Percentiles rank a stretch among this genome's conserved stretches.
Conservation (phyloP, 2,888 invertebrate genomes). For the Perithous albicinctus region DNA sequence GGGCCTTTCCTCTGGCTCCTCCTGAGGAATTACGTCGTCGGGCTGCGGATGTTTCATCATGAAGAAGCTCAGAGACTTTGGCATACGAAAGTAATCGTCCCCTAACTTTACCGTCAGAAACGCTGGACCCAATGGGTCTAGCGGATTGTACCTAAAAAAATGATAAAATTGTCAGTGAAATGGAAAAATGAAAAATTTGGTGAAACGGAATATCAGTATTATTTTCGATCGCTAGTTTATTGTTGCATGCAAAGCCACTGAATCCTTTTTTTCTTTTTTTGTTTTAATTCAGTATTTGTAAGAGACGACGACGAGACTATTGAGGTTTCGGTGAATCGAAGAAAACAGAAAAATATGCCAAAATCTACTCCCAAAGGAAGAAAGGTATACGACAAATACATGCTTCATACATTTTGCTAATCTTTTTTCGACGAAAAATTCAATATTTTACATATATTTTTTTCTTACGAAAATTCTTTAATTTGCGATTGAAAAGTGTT, state of each 20-base stretch:
- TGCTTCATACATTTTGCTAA: neutral
- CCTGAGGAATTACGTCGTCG: conserved; percentile 54
- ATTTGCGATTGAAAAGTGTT: neutral
- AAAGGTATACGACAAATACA: neutral
- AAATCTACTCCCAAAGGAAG: conserved; percentile 4
- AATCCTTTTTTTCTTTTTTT: conserved; percentile 21
- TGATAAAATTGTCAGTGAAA: conserved; percentile 74
- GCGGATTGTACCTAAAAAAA: conserved; percentile 79
- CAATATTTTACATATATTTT: neutral
- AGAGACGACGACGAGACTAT: conserved; percentile 5
- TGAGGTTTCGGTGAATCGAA: conserved; percentile 3
- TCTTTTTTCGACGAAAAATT: neutral
- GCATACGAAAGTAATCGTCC: conserved; percentile 80
- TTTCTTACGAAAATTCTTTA: neutral
- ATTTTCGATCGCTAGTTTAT: conserved; percentile 26
- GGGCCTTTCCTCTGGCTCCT: conserved; percentile 1
- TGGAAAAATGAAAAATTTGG: conserved; percentile 33
- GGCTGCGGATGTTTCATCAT: conserved; percentile 76
- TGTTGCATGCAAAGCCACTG: conserved; percentile 56
- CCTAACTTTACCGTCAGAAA: conserved; percentile 80
- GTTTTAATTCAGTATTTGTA: neutral
- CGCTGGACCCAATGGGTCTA: conserved; percentile 78
- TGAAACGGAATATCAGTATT: neutral
- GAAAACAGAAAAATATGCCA: conserved; percentile 6
- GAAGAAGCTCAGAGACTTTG: conserved; percentile 78